These are phyloP conservation scores for Bovichtus diacanthus DNA, from an alignment of 2,797 vertebrate species.

Conservation along the genomic window DNA sequence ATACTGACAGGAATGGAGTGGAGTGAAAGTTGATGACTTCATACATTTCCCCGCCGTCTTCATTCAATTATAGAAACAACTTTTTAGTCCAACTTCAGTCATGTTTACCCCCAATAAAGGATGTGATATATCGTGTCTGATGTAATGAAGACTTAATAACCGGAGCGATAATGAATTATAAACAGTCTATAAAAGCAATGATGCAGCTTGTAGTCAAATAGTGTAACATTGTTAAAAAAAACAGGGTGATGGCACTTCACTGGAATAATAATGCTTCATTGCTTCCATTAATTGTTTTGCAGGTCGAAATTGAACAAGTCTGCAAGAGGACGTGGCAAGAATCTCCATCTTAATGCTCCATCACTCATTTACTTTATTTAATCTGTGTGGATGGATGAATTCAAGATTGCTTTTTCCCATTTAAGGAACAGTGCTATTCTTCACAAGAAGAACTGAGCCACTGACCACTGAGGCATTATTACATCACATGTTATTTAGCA, in stretches of 20 bases:
- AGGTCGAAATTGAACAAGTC: background rate
- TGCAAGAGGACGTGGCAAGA: background rate
- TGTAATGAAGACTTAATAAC: constrained; percentile 14
- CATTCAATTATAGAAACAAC: background rate
- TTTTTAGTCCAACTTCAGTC: background rate
- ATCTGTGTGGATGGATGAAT: background rate
- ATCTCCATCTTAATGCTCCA: background rate
- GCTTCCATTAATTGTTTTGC: background rate
- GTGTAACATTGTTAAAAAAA: background rate
- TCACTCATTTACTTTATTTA: background rate
- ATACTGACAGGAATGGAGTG: background rate
- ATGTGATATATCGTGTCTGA: background rate
- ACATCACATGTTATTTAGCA: too few relatives aligned
- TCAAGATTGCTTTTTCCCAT: background rate
- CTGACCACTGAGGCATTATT: too few relatives aligned
- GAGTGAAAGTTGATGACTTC: background rate
- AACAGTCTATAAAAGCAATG: constrained; percentile 6
- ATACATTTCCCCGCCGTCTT: background rate
- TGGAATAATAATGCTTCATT: constrained; percentile 1
- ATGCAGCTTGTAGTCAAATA: background rate
- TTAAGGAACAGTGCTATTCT: background rate
- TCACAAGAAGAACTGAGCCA: too few relatives aligned
- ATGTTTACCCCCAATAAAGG: background rate
- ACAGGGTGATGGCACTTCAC: background rate
- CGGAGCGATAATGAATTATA: background rate